Base-by-base conservation (phyloP, 2,797 vertebrate species). In the Enteromius paludinosus region DNA sequence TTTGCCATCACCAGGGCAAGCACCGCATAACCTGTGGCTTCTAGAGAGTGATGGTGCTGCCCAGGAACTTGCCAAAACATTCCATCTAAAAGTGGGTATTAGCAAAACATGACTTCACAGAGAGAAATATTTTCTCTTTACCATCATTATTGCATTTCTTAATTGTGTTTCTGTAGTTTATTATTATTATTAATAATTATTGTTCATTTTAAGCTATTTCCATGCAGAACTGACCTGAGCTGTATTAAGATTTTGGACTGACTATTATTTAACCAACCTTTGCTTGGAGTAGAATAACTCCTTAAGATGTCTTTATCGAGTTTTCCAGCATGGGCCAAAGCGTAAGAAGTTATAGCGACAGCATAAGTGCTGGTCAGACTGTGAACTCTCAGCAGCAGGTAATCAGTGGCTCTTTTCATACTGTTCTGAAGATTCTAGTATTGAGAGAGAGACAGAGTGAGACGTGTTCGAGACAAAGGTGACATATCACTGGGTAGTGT, bases 1-100 rank as follows among this genome's bases (percentile, higher is more conserved):
- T 86, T 61, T n/a, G 84, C 45, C 1, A 49, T 86, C 83, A 97
- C 84, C 81, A 97, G 88, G 78, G 96, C 95, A 80, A 97, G 87
- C 75, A 97, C 90, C 0, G 94, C 96, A 0, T 97, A 98, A 17
- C 95, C 96, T 0, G 96, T 96, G 81, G 95, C 95, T 84, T 97
- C 97, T 28, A 96, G 90, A 1, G 92, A 94, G 90, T 92, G 95
- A 18, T 94, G 70, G 0, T 0, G 81, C 65, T 92, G 74, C 0
- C 85, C 87, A 5, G 25, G 43, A 3, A 94, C 93, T 23, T 87
- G 86, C 97, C 96, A 98, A 41, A 91, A 85, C 20, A 38, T 0
- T 59, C 84, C 0, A 33, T 3, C 0, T 69, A 74, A 74, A 54
- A 18, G 25, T 59, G 54, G 10, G 10, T 59, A 59, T 5, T 25